Conservation (phyloP, 2,113 vertebrate species). For the Sterrhoptilus dennistouni region DNA sequence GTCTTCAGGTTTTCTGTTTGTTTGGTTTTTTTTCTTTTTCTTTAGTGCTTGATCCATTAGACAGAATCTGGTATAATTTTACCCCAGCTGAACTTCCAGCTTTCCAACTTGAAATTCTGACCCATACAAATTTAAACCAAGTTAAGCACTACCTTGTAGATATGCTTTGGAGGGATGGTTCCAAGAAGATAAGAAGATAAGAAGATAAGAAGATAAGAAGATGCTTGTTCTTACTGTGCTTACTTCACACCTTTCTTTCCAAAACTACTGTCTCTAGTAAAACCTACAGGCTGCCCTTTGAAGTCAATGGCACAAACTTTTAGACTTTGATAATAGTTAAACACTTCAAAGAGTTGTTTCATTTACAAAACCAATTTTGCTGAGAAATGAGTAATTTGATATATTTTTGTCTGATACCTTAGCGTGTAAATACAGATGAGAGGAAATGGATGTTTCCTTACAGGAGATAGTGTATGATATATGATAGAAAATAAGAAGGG, state of each 20-base stretch:
- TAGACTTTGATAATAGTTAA: neutral
- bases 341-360: neutral
- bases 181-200: neutral
- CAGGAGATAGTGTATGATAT: neutral
- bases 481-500: neutral
- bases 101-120: neutral
- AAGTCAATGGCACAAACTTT: neutral
- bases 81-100: neutral
- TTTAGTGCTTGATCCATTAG: neutral
- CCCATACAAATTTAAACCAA: neutral
- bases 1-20: neutral
- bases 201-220: neutral
- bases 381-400: neutral
- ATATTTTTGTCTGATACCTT: neutral
- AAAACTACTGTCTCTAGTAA: neutral
- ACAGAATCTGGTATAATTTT: neutral
- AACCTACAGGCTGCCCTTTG: fast-evolving
- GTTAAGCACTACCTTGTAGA: neutral
- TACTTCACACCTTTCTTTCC: neutral
- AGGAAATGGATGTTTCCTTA: neutral
- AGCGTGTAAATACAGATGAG: neutral
- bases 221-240: neutral
- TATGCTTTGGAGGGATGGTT: neutral
- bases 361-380: neutral
- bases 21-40: neutral